Evolutionary conservation across 2,113 vertebrate genomes (phyloP).

Genomic region (Bubo scandiacus): DNA sequence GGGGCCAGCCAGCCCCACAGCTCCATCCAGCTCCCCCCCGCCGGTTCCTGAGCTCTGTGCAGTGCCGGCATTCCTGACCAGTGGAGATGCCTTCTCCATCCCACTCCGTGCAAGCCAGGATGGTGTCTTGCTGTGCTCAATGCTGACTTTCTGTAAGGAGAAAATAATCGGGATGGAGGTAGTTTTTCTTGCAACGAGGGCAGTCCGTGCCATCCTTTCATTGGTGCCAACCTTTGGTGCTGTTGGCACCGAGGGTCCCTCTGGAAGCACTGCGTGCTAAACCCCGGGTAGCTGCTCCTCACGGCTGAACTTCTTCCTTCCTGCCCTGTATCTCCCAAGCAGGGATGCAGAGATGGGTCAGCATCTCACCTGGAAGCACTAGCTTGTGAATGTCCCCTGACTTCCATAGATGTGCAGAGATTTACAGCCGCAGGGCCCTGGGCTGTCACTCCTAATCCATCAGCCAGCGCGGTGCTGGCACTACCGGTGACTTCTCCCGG

Average conservation of each 20-base stretch:
- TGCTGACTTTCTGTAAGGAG: not conserved
- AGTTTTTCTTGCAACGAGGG: not conserved
- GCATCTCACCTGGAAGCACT: not conserved
- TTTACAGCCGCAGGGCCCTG: not conserved
- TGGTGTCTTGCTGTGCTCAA: not conserved
- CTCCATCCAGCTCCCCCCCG: not conserved
- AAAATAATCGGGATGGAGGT: not conserved
- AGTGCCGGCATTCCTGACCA: not conserved
- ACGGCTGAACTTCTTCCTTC: not conserved
- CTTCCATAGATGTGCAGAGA: not conserved
- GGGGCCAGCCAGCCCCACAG: not conserved
- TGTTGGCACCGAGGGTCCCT: not conserved
- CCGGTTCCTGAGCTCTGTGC: rapidly evolving
- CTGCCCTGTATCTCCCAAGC: not conserved
- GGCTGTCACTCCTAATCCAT: not conserved
- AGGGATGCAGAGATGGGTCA: not conserved
- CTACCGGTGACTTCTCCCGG: not conserved
- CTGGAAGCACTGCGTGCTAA: not conserved
- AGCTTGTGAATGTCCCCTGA: rapidly evolving
- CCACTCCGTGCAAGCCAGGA: not conserved
- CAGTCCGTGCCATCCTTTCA: not conserved
- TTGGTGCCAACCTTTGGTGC: not conserved
- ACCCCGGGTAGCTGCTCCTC: not conserved
- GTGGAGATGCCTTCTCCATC: not conserved
- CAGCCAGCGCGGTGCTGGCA: rapidly evolving